Conservation (phyloP, 2,888 invertebrate species). For the Meliscaeva auricollis region DNA sequence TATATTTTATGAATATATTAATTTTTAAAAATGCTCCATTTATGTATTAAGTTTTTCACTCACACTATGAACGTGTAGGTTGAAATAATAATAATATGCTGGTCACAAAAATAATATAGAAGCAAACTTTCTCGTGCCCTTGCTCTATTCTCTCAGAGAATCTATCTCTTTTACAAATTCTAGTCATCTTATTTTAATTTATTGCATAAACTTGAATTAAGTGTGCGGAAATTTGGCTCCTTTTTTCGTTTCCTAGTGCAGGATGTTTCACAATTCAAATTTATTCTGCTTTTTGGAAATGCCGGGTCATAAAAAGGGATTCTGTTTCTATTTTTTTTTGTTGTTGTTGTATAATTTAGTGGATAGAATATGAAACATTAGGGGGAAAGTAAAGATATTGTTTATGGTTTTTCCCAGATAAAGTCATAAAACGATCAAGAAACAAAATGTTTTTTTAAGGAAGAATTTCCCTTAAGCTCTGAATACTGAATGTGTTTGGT, state of each 20-base stretch:
- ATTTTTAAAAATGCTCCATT: background rate
- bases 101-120: slow-evolving; percentile 37
- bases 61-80: slow-evolving; percentile 2
- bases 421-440: slow-evolving; percentile 44
- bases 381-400: slow-evolving; percentile 23
- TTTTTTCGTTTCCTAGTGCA: slow-evolving; percentile 6
- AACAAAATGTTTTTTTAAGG: slow-evolving; percentile 9
- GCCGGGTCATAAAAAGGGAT: slow-evolving; percentile 42
- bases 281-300: slow-evolving; percentile 51
- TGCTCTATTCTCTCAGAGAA: background rate
- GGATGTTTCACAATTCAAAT: slow-evolving; percentile 53
- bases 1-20: slow-evolving; percentile 47
- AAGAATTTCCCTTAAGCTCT: background rate
- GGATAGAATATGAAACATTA: slow-evolving; percentile 29
- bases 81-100: slow-evolving; percentile 41
- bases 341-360: slow-evolving; percentile 8
- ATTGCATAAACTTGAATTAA: slow-evolving; percentile 61
- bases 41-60: background rate
- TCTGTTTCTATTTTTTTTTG: slow-evolving; percentile 23
- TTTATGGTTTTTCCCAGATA: slow-evolving; percentile 39
- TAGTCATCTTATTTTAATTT: slow-evolving; percentile 63
- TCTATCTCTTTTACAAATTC: slow-evolving; percentile 43
- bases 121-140: slow-evolving; percentile 12
- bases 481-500: too few relatives aligned
- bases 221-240: slow-evolving; percentile 55